phyloP scores from a whole-genome alignment of 2,113 vertebrate genomes.

The Microcebus tavaratra region DNA sequence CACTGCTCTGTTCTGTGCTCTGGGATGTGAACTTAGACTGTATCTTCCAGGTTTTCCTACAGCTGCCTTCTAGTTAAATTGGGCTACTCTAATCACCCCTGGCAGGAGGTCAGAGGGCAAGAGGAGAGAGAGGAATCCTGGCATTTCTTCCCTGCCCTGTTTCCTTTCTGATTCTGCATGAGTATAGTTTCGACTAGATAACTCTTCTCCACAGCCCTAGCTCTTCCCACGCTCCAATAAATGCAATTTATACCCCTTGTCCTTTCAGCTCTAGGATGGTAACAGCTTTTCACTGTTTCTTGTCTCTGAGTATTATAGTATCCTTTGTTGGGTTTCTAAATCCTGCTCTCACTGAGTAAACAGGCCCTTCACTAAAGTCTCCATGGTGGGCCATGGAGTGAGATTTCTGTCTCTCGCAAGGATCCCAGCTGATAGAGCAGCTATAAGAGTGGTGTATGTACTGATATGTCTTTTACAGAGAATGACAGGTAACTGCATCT shows the following conservation, averaged over 20 bases:
- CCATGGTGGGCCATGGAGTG: background rate
- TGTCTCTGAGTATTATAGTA: background rate
- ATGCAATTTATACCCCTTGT: background rate
- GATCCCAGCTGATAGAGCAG: background rate
- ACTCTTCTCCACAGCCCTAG: background rate
- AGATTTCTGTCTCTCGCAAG: background rate
- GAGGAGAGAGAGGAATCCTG: no score
- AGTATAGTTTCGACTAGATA: background rate
- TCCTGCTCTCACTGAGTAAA: background rate
- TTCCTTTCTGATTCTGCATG: background rate
- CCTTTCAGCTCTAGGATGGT: background rate
- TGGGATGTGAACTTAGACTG: background rate
- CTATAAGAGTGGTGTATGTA: background rate
- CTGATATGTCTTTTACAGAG: background rate
- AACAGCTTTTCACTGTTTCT: background rate
- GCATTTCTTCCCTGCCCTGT: background rate
- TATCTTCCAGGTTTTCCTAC: background rate
- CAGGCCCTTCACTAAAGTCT: background rate
- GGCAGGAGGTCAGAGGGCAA: background rate
- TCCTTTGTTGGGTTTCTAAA: background rate
- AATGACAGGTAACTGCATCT: background rate
- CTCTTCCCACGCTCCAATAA: background rate
- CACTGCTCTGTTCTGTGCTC: background rate
- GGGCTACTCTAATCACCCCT: background rate
- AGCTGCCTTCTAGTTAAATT: background rate